A percentile compares a stretch with the other conserved stretches of the same genome.
phyloP scores from a whole-genome alignment of 2,888 invertebrate genomes.

The Hypselothyrea guttata region DNA sequence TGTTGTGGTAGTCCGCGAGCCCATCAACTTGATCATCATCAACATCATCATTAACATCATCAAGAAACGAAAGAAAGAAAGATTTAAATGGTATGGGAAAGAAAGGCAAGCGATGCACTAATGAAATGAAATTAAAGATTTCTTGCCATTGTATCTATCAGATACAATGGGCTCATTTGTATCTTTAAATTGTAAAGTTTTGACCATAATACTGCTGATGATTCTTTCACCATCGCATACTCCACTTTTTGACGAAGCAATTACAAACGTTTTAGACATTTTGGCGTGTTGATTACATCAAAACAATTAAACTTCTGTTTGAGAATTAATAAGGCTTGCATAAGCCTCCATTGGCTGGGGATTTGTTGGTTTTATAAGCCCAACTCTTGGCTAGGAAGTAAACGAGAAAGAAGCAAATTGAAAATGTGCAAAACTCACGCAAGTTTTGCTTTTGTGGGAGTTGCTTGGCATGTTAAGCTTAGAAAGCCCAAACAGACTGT shows the following conservation, averaged over 20 bases:
- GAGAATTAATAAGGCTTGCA: conserved; percentile 51
- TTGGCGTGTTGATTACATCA: conserved; percentile 40
- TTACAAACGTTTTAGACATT: background rate
- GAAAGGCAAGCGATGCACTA: conserved; percentile 33
- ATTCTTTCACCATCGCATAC: conserved; percentile 9
- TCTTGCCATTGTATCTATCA: conserved; percentile 35
- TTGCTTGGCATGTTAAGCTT: too few species aligned
- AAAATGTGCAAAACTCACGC: conserved; percentile 52
- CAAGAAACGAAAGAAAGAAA: background rate
- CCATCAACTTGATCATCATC: background rate
- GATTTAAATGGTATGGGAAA: conserved; percentile 11
- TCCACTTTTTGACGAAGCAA: conserved; percentile 1
- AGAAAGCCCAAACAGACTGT: conserved; percentile 52
- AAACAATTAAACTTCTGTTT: background rate
- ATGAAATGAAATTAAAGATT: conserved; percentile 44
- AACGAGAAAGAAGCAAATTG: conserved; percentile 19
- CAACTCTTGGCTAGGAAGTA: conserved; percentile 52
- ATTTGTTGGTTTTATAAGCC: too few species aligned
- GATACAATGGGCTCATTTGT: conserved; percentile 53
- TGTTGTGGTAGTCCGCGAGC: conserved; percentile 63
- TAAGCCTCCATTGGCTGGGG: conserved; percentile 26
- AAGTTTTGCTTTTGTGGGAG: conserved; percentile 7
- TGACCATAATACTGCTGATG: background rate
- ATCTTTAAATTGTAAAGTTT: conserved; percentile 18
- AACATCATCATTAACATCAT: background rate